A percentile compares a stretch with the other conserved stretches of the same genome.
Conservation (phyloP, 2,113 vertebrate genomes). For the Lasiurus cinereus region DNA sequence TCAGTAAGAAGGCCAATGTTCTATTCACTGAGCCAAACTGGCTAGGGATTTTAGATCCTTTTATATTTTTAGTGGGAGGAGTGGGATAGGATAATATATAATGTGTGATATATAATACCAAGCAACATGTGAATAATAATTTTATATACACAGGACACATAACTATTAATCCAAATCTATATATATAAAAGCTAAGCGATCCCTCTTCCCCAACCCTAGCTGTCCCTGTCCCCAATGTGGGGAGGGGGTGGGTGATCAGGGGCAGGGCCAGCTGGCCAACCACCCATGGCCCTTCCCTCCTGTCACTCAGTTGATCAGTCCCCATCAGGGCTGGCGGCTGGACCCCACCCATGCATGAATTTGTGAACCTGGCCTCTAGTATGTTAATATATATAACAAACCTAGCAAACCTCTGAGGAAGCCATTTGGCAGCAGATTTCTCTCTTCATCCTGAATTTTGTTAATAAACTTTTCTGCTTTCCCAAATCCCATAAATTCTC, state of each 20-base stretch:
- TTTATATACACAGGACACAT: slow-evolving; percentile 3
- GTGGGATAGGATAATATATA: not conserved
- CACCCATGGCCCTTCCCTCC: too few relatives aligned
- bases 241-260: too few relatives aligned
- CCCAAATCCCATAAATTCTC: not conserved
- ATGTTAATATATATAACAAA: too few relatives aligned
- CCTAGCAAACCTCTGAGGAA: not conserved
- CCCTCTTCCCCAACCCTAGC: too few relatives aligned
- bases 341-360: too few relatives aligned
- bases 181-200: not conserved
- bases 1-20: too few relatives aligned
- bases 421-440: not conserved
- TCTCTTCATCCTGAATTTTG: slow-evolving; percentile 35
- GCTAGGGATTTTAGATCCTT: not conserved
- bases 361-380: too few relatives aligned
- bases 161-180: not conserved
- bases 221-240: too few relatives aligned
- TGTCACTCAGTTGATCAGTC: fast-evolving
- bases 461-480: not conserved
- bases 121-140: slow-evolving; percentile 5
- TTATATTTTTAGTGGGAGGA: not conserved
- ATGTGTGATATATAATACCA: not conserved
- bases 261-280: too few relatives aligned
- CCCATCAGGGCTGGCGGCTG: too few relatives aligned
- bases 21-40: too few relatives aligned